Evolutionary conservation across 1,140 invertebrate species (phyloP), one percentile per base, ranked within the genome.

Genomic region (Anoplolepis gracilipes): DNA sequence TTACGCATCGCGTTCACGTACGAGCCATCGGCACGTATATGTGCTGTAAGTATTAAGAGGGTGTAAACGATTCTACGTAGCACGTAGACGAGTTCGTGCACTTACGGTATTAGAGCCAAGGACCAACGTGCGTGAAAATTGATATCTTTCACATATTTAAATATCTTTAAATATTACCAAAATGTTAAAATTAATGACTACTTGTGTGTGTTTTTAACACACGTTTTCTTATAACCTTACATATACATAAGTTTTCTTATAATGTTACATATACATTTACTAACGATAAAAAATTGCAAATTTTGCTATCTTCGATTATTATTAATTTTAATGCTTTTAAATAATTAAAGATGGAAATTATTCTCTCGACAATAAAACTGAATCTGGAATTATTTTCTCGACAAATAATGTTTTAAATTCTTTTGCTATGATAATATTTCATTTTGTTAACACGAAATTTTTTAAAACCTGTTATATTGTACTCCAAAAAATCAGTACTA

Each of bases 41-140:
- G 8, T 46, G 53, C 53, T 46, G 28, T 82, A 61, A 82, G 78
- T 72, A 72, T 82, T 82, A 82, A 73, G 78, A 82, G 78, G 53
- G 78, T 82, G 78, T 82, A 82, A 82, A 82, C 78, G 78, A 70
- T 81, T 81, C 78, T 30, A n/a, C n/a, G n/a, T n/a, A 61, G 78
- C 78, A 82, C 67, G 67, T 82, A 82, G 53, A 82, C 53, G 53
- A 73, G 33, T 55, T 59, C 53, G n/a, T 59, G 67, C 53, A 82
- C 53, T 82, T 73, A 82, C 59, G 36, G 36, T 82, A 82, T 82
- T 82, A 82, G 73, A 25, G 30, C 49, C 28, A 42, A 8, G 10
- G 4, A 82, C 59, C 55, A 42, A 82, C 55, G 67, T 46, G 28
- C 67, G 67, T 59, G 78, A 28, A 82, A 72, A 82, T 72, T 82